phyloP scores from a whole-genome alignment of 2,113 vertebrate species.

The Patagioenas fasciata region DNA sequence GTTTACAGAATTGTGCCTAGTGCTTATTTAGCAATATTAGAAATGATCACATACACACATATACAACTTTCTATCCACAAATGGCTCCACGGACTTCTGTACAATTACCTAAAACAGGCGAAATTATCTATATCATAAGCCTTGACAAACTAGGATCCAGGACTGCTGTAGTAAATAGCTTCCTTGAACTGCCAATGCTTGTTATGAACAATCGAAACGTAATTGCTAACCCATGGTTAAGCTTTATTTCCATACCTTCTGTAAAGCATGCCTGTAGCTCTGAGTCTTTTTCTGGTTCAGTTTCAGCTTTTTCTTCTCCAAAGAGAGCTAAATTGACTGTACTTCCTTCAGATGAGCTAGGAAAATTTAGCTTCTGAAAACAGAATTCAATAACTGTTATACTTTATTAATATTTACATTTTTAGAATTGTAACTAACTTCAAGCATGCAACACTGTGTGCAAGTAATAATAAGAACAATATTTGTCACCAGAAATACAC shows the following conservation, averaged over 20 bases:
- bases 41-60: background rate
- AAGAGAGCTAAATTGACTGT: slow-evolving; percentile 83
- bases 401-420: background rate
- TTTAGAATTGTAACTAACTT: background rate
- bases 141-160: background rate
- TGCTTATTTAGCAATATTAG: background rate
- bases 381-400: slow-evolving; percentile 36
- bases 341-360: slow-evolving; percentile 93
- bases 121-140: background rate
- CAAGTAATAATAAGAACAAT: background rate
- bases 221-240: background rate
- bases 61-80: background rate
- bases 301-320: slow-evolving; percentile 82
- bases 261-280: slow-evolving; percentile 90
- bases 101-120: background rate
- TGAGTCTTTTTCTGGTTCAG: slow-evolving; percentile 77
- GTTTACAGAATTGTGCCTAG: background rate
- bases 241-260: slow-evolving; percentile 75
- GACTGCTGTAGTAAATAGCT: background rate
- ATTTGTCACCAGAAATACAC: slow-evolving; percentile 50
- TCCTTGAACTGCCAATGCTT: background rate
- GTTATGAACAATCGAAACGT: background rate
- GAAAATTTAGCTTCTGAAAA: slow-evolving; percentile 78
- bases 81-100: background rate
- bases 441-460: slow-evolving; percentile 65